Evolutionary conservation across 2,113 vertebrate genomes (phyloP).

Genomic region (Australoheros scitulus): DNA sequence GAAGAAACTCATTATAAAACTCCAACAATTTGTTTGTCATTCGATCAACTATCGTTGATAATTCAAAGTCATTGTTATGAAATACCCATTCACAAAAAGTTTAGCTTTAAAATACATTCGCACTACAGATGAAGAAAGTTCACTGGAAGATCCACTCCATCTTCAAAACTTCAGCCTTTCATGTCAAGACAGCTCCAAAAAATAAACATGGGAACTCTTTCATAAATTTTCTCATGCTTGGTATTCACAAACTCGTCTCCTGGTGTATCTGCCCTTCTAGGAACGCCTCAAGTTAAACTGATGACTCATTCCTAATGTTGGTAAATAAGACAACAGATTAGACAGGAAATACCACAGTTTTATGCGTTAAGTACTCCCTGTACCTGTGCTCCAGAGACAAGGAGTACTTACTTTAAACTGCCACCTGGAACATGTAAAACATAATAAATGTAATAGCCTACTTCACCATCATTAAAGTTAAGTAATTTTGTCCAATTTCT

Average conservation of each 20-base stretch:
- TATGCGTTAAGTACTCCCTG: neutral
- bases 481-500: neutral
- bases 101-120: neutral
- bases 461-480: neutral
- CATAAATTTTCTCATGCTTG: neutral
- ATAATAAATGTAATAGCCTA: neutral
- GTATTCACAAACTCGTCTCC: neutral
- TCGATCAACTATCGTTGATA: neutral
- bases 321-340: neutral
- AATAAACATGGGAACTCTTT: neutral
- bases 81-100: neutral
- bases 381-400: neutral
- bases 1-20: too few relatives aligned
- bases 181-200: neutral
- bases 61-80: neutral
- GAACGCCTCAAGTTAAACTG: conserved; percentile 2
- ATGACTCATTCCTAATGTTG: neutral
- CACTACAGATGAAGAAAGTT: neutral
- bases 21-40: too few relatives aligned
- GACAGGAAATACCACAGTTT: neutral
- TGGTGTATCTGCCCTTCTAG: neutral
- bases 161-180: neutral
- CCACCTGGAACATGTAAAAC: neutral
- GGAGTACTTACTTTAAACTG: neutral
- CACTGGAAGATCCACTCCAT: neutral